phyloP scores from a whole-genome alignment of 2,113 vertebrate genomes.

The Gobius niger region DNA sequence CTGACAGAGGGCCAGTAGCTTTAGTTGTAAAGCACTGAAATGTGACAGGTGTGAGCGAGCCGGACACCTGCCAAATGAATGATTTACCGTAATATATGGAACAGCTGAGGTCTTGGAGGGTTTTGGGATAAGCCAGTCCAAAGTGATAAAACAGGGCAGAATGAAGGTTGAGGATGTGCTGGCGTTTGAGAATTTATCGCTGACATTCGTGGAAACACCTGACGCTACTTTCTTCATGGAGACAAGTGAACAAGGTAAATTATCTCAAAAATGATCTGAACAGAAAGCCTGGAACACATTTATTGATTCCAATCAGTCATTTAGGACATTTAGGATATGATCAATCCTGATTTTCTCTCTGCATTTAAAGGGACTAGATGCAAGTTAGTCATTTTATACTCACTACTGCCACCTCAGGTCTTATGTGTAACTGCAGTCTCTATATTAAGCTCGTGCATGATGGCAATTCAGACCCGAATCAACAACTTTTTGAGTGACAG shows the following conservation, averaged over 20 bases:
- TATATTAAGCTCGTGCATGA: too few species aligned
- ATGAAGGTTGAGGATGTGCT: slow-evolving; percentile 28
- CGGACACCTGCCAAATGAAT: slow-evolving; percentile 34
- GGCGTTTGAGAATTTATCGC: slow-evolving; percentile 40
- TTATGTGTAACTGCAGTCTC: too few species aligned
- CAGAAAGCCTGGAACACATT: too few species aligned
- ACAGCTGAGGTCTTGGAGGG: slow-evolving; percentile 40
- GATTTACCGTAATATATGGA: slow-evolving; percentile 57
- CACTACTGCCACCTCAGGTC: too few species aligned
- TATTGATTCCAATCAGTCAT: too few species aligned
- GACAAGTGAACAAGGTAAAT: not conserved
- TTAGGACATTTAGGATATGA: too few species aligned
- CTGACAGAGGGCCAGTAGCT: slow-evolving; percentile 43
- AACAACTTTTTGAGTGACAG: too few species aligned
- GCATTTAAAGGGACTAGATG: too few species aligned
- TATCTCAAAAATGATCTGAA: not conserved
- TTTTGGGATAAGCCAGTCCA: slow-evolving; percentile 47
- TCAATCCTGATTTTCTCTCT: too few species aligned
- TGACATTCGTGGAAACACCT: slow-evolving; percentile 35
- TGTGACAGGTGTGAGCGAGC: slow-evolving; percentile 51
- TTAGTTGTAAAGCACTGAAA: slow-evolving; percentile 46
- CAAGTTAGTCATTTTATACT: too few species aligned
- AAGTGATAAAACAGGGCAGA: slow-evolving; percentile 49
- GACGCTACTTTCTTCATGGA: not conserved
- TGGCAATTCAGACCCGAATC: too few species aligned